Base-by-base conservation (phyloP, 2,113 vertebrate species). In the Platichthys flesus region DNA sequence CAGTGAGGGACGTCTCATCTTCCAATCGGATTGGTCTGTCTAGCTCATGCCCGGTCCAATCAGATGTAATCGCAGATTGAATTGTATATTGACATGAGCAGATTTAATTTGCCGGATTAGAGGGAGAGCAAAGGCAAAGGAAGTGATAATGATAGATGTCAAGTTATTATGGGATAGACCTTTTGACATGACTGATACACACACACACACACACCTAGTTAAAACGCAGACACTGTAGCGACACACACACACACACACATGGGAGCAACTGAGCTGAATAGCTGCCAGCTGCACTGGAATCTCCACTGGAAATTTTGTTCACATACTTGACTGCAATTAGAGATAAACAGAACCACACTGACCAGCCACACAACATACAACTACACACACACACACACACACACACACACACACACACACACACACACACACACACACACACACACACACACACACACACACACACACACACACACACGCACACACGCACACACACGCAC, bases 21-120 rank as follows among this genome's bases (percentile, higher is more conserved):
- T 47, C 35, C 1, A 51, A 63, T 70, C 71, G 67, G 74, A 79
- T 71, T 81, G 79, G 67, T 69, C 76, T 40, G 67, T 15, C 10
- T 65, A 31, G 71, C 67, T 68, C 21, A 42, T 58, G 40, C 23
- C 2, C 14, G 51, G 58, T 40, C 64, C 78, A 83, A 65, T 85
- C 73, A 84, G 69, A 62, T 54, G 4, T 67, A 66, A 80, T 81
- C 12, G 3, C 71, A 67, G 58, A 76, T 83, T 68, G 47, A 70
- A 69, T 64, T 85, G 84, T 89, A 79, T 92, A 88, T 91, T 93
- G 79, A 91, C 84, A 87, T 83, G 76, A 83, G 82, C 49, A 68
- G 84, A 87, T 89, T 84, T 76, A 90, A 85, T 88, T 87, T 80
- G 79, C 45, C 5, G 49, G 77, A 86, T 85, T 85, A 85, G 82